A percentile compares a stretch with the other conserved stretches of the same genome.
Evolutionary conservation across 2,113 vertebrate species (phyloP).

Genomic region (Beaufortia kweichowensis): DNA sequence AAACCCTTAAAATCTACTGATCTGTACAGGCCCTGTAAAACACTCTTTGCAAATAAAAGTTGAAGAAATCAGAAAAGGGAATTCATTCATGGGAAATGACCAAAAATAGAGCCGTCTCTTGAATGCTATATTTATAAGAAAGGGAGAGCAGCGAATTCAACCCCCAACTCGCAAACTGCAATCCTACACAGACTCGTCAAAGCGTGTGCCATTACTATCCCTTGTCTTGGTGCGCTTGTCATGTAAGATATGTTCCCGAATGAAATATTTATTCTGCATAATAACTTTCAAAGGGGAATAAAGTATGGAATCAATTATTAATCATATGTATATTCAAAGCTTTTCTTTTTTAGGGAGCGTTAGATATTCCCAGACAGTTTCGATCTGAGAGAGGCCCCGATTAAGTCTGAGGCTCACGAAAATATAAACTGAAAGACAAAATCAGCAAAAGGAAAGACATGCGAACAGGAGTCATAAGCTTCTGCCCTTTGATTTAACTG

Average conservation of each 20-base stretch:
- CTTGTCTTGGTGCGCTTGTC: constrained; percentile 76
- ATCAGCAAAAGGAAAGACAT: not conserved
- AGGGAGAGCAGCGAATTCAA: constrained; percentile 70
- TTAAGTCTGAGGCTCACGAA: constrained; percentile 18
- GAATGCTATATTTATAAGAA: constrained; percentile 69
- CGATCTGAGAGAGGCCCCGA: constrained; percentile 65
- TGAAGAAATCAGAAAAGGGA: constrained; percentile 54
- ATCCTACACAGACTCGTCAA: constrained; percentile 74
- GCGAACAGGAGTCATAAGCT: not conserved
- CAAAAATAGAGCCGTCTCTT: constrained; percentile 69
- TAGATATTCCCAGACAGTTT: constrained; percentile 75
- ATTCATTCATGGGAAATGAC: constrained; percentile 66
- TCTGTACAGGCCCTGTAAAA: constrained; percentile 13
- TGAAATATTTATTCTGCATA: constrained; percentile 81
- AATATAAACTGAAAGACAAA: not conserved
- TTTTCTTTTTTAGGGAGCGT: constrained; percentile 66
- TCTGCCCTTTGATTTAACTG: not conserved
- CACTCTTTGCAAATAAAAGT: constrained; percentile 29
- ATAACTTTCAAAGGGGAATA: constrained; percentile 79
- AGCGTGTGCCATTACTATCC: constrained; percentile 73
- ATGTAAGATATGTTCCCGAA: constrained; percentile 74
- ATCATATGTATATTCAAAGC: constrained; percentile 79
- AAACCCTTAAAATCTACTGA: constrained; percentile 8
- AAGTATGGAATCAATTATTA: constrained; percentile 79
- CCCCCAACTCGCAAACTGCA: constrained; percentile 52